Evolutionary conservation across 2,113 vertebrate genomes (phyloP), one percentile per base, ranked within the genome.

Genomic region (Anarhynchus alexandrinus): DNA sequence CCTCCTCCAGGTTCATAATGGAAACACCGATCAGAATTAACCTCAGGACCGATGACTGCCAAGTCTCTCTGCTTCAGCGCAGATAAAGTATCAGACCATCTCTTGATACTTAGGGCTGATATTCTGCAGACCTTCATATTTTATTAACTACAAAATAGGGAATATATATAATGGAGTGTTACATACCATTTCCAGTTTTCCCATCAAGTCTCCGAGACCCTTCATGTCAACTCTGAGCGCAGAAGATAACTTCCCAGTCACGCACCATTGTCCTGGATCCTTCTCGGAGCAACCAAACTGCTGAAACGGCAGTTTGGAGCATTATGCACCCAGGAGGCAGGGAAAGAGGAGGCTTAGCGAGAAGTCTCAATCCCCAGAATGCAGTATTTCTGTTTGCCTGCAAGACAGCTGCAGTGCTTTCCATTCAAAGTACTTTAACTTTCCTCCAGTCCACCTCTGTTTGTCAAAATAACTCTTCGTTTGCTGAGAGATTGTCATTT

Each of bases 1-100:
- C 52, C 64, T 51, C 42, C 45, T 54, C 55, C 57, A 11, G 4
- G 45, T 29, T 76, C 45, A 70, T 81, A 82, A 74, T 42, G 34
- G 61, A 79, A 94, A 74, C 47, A n/a, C 32, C 11, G 59, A 59
- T 81, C 45, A 47, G 42, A 94, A 92, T 58, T 66, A 74, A 91
- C 74, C 59, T 55, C 2, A 0, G 30, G 52, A 71, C 23, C 0
- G 0, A 57, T 4, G 45, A 34, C 54, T 88, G 91, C 59, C 86
- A 92, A 88, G 59, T 38, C 38, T 57, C 83, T 81, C 81, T 49
- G 40, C 54, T 36, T 54, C 77, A 84, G 47, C 70, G 77, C 51
- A 89, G 76, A 89, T 65, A 23, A 82, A 92, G 18, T 27, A 89
- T 73, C 71, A 67, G 69, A 29, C 34, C 55, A 15, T 38, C 38